These are phyloP conservation scores for Acronicta leporina DNA, from an alignment of 2,888 invertebrate species.

Conservation along the genomic window DNA sequence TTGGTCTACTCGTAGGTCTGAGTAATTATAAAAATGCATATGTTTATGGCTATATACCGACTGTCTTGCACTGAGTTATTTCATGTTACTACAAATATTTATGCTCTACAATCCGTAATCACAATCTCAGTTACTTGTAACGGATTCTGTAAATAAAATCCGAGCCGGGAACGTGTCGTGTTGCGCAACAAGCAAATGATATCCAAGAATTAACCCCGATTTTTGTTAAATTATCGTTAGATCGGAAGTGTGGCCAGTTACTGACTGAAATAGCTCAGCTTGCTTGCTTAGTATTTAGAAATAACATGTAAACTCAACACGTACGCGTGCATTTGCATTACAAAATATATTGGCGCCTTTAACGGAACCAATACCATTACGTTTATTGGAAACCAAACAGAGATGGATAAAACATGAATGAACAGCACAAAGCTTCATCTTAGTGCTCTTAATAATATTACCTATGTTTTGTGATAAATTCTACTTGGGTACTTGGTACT, in stretches of 20 bases:
- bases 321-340: constrained; percentile 57
- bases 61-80: constrained; percentile 37
- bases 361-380: constrained; percentile 49
- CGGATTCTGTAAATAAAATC: constrained; percentile 66
- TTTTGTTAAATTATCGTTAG: constrained; percentile 77
- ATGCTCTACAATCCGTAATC: constrained; percentile 60
- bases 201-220: constrained; percentile 84
- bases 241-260: constrained; percentile 69
- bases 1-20: no score
- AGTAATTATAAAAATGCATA: constrained; percentile 16
- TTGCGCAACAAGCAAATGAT: constrained; percentile 62
- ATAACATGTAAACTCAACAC: constrained; percentile 63
- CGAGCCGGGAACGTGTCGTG: constrained; percentile 27
- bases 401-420: constrained; percentile 29
- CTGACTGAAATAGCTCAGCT: constrained; percentile 68
- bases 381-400: constrained; percentile 55
- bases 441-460: no score
- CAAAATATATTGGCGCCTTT: constrained; percentile 58
- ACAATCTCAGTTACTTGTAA: constrained; percentile 62
- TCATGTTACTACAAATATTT: constrained; percentile 61
- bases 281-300: constrained; percentile 65
- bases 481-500: no score
- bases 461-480: constrained; percentile 10
- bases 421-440: no score
- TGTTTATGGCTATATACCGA: constrained; percentile 37